Conservation (phyloP, 2,797 vertebrate species). For the Danio kyathit region DNA sequence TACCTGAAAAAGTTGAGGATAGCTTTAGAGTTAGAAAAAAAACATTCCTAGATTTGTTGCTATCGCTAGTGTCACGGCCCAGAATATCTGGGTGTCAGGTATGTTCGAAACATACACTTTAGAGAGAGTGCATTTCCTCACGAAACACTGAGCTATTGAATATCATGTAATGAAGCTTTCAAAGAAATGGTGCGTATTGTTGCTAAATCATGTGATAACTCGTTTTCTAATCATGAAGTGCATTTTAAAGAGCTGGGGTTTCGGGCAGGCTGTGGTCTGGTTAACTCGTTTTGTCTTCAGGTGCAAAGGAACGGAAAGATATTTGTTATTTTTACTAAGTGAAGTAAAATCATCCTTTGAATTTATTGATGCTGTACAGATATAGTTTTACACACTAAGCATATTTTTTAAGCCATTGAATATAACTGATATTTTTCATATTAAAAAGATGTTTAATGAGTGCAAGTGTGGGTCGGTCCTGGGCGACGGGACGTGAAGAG, state of each 20-base stretch:
- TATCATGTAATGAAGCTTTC: slow-evolving; percentile 66
- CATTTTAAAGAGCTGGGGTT: slow-evolving; percentile 63
- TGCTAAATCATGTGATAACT: slow-evolving; percentile 50
- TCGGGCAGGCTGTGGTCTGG: slow-evolving; percentile 61
- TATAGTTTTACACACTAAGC: slow-evolving; percentile 85
- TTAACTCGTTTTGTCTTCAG: slow-evolving; percentile 58
- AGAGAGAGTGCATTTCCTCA: slow-evolving; percentile 69
- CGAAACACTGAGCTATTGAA: slow-evolving; percentile 62
- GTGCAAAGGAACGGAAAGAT: slow-evolving; percentile 45
- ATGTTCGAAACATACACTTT: slow-evolving; percentile 63
- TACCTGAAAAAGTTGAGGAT: slow-evolving; percentile 55
- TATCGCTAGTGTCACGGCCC: neutral
- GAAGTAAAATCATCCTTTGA: slow-evolving; percentile 57
- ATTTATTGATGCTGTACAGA: slow-evolving; percentile 81
- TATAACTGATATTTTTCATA: slow-evolving; percentile 69
- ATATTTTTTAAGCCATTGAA: slow-evolving; percentile 79
- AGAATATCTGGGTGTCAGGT: slow-evolving; percentile 24
- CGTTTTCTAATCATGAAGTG: slow-evolving; percentile 52
- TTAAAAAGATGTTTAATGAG: slow-evolving; percentile 65
- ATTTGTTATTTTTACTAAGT: slow-evolving; percentile 62
- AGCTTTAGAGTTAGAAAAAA: slow-evolving; percentile 57
- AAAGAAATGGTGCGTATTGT: slow-evolving; percentile 55
- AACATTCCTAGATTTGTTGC: slow-evolving; percentile 20
- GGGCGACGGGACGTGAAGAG: slow-evolving; percentile 22
- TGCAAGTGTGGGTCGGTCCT: slow-evolving; percentile 24